Evolutionary conservation across 2,113 vertebrate genomes (phyloP), one percentile per base, ranked within the genome.

Genomic region (Corythoichthys intestinalis): DNA sequence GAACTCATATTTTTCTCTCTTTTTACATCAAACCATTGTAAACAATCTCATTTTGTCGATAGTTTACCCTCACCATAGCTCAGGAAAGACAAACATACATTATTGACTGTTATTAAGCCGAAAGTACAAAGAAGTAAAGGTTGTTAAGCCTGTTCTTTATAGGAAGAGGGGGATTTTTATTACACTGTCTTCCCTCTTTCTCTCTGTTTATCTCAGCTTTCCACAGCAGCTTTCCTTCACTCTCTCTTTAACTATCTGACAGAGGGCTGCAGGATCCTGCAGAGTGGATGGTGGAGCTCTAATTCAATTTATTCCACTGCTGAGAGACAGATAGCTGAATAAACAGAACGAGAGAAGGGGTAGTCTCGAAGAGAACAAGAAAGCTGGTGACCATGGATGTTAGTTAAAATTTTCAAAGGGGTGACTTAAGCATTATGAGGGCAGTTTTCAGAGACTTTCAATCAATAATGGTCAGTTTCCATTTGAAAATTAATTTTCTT

Each of bases 281-380:
- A 10, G 81, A 81, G 86, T 85, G 79, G 84, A 81, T 85, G 85
- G 70, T 80, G 75, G 81, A 79, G 84, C 86, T 87, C 86, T 87
- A 87, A 83, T 88, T 90, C 83, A 86, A 86, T 87, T 87, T 80
- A 88, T 86, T 78, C 84, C 71, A 10, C 82, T 80, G 79, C 82
- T 87, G 82, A 79, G 74, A 86, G 71, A 84, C 67, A 80, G 81
- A 78, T n/a, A 58, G 56, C 56, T 14, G 56, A 35, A 58, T 58
- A 37, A 37, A 63, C 41, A 34, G 44, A 63, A 34, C 44, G 71
- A 66, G 67, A 70, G 66, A 76, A 67, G 52, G 38, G 75, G 28
- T 44, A 37, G 65, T 2, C 59, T 35, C 54, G 49, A 69, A 61
- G 71, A 56, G 37, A 67, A 69, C 17, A 57, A 72, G 71, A 17